Percentiles rank a stretch among this genome's conserved stretches.
Conservation (phyloP, 1,140 invertebrate species). For the Brachionus rubens region DNA sequence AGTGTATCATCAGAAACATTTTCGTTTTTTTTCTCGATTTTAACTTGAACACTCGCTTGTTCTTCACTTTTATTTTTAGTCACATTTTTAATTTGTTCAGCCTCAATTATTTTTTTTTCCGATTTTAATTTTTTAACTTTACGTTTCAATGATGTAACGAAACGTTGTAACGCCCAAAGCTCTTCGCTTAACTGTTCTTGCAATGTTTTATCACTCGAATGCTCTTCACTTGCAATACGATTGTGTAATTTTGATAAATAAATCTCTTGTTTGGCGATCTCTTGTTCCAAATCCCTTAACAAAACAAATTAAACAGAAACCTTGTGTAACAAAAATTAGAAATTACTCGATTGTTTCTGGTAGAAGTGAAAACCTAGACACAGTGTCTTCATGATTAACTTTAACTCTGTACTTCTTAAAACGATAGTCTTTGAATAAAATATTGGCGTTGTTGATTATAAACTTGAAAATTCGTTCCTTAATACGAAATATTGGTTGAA, state of each 20-base stretch:
- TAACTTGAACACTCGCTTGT: neutral
- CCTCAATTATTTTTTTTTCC: slow-evolving; percentile 17
- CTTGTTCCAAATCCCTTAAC: slow-evolving; percentile 23
- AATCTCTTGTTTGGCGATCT: slow-evolving; percentile 38
- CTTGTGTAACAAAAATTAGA: too few species aligned
- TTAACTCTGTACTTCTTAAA: slow-evolving; percentile 35
- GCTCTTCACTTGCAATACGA: slow-evolving; percentile 38
- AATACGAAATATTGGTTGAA: slow-evolving; percentile 42
- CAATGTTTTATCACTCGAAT: slow-evolving; percentile 20
- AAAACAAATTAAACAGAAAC: neutral
- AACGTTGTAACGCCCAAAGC: slow-evolving; percentile 35
- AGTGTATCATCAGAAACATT: neutral
- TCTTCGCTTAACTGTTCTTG: slow-evolving; percentile 39
- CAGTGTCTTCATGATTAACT: neutral
- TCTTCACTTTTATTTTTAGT: slow-evolving; percentile 14
- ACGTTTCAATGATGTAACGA: slow-evolving; percentile 37
- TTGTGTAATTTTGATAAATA: slow-evolving; percentile 37
- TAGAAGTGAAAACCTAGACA: neutral
- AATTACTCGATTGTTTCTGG: slow-evolving; percentile 11
- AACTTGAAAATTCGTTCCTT: slow-evolving; percentile 43
- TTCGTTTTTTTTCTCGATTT: neutral
- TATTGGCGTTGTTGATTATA: neutral
- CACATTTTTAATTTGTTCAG: slow-evolving; percentile 31
- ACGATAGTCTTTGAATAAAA: slow-evolving; percentile 22
- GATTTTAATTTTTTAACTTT: slow-evolving; percentile 45